Base-by-base conservation (phyloP, 1,140 invertebrate genomes). In the Laupala kohalensis region DNA sequence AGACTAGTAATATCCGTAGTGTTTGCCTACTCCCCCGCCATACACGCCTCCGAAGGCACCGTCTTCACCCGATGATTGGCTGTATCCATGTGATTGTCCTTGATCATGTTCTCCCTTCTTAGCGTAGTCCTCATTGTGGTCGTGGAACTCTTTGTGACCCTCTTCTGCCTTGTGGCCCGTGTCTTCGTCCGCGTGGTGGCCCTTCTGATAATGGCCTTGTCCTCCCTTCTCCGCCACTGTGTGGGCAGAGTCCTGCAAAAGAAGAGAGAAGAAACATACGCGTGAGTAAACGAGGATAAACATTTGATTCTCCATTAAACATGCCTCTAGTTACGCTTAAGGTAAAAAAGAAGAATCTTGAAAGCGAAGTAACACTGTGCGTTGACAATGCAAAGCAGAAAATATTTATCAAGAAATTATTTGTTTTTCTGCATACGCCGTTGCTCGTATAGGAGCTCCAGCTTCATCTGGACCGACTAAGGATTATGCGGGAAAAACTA, bases 181-280 rank as follows among this genome's bases (percentile, higher is more conserved):
- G 67, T 80, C 77, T 26, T 80, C 76, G 28, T 77, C 77, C n/a
- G 81, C 75, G 29, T 76, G 77, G 37, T 81, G 79, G 1, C 83
- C 83, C 73, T 86, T 82, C 9, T 83, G 80, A 71, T 76, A 78
- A 68, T 79, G 76, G 9, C 82, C 84, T 62, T 81, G 76, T 26
- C 82, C 81, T 29, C 81, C 85, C 25, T 76, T 78, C 69, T 78
- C 76, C 66, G 75, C 77, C n/a, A 79, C 76, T 64, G 83, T 75
- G 74, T 83, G 80, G 13, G 75, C 83, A 3, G 83, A 83, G 53
- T 85, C 9, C 9, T 53, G 37, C 1, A n/a, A n/a, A n/a, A n/a
- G n/a, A n/a, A n/a, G n/a, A n/a, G n/a, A n/a, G n/a, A n/a, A n/a
- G n/a, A n/a, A n/a, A n/a, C n/a, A n/a, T n/a, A n/a, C n/a, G n/a